Percentiles rank a stretch among this genome's conserved stretches.
Evolutionary conservation across 2,797 vertebrate genomes (phyloP).

Genomic region (Pseudochirops cupreus): DNA sequence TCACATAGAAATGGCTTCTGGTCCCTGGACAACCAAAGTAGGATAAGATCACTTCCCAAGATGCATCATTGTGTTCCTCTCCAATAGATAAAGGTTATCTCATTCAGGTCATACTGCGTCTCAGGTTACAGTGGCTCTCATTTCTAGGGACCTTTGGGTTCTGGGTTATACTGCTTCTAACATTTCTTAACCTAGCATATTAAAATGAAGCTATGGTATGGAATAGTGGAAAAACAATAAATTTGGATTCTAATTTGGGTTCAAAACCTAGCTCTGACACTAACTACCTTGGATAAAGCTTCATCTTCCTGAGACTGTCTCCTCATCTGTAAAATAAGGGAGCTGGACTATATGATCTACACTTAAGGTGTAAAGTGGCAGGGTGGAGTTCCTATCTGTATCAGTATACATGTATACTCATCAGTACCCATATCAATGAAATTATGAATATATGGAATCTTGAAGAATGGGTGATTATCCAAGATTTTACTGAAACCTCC

Average conservation of each 20-base stretch:
- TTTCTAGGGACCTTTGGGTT: not conserved
- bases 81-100: not conserved
- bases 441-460: not conserved
- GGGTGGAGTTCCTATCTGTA: not conserved
- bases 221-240: not conserved
- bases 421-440: not conserved
- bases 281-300: not conserved
- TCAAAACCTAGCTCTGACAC: not conserved
- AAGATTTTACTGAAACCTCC: not conserved
- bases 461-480: not conserved
- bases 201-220: not conserved
- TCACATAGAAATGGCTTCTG: not conserved
- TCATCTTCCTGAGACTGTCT: not conserved
- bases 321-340: not conserved
- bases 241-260: not conserved
- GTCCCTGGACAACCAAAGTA: not conserved
- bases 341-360: not conserved
- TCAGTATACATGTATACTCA: not conserved
- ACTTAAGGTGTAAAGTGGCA: not conserved
- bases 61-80: not conserved
- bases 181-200: not conserved
- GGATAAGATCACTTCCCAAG: not conserved
- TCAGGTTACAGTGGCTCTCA: not conserved
- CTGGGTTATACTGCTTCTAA: not conserved
- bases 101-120: not conserved